Evolutionary conservation across 1,140 invertebrate species (phyloP).

Genomic region (Drosophila subobscura): DNA sequence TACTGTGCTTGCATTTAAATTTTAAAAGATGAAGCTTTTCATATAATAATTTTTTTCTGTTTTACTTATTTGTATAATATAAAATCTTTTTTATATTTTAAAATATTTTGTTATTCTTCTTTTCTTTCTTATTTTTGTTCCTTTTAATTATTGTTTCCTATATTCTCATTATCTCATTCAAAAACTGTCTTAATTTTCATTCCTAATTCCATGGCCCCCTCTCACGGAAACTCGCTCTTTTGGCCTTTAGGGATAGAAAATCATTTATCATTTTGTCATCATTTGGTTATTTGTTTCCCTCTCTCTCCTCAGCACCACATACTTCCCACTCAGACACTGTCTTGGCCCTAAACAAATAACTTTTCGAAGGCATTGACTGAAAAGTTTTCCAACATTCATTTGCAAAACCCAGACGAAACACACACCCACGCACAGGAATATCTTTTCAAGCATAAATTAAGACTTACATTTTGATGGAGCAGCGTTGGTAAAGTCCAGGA

Average conservation of each 20-base stretch:
- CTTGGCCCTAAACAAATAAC: conserved; percentile 51
- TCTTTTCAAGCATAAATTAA: conserved; percentile 69
- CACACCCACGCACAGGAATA: conserved; percentile 23
- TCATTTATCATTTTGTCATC: conserved; percentile 49
- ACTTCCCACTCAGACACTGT: conserved; percentile 7
- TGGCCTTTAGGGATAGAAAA: conserved; percentile 19
- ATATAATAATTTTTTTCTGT: too few species aligned
- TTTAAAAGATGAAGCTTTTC: too few species aligned
- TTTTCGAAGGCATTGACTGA: conserved; percentile 45
- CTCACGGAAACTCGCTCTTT: conserved; percentile 37
- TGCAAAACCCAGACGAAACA: not conserved
- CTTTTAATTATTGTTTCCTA: too few species aligned
- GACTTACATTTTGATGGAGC: conserved; percentile 68
- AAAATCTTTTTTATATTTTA: too few species aligned
- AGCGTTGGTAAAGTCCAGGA: conserved; percentile 21
- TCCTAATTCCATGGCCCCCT: conserved; percentile 6
- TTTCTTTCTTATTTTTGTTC: too few species aligned
- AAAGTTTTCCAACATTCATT: conserved; percentile 32
- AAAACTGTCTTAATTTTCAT: conserved; percentile 23
- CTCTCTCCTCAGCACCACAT: conserved; percentile 11
- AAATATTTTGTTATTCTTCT: too few species aligned
- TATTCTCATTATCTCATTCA: not conserved
- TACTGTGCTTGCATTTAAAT: too few species aligned
- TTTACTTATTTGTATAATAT: too few species aligned
- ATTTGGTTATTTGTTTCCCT: conserved; percentile 40